phyloP scores from a whole-genome alignment of 2,797 vertebrate genomes.

The Vipera ursinii region DNA sequence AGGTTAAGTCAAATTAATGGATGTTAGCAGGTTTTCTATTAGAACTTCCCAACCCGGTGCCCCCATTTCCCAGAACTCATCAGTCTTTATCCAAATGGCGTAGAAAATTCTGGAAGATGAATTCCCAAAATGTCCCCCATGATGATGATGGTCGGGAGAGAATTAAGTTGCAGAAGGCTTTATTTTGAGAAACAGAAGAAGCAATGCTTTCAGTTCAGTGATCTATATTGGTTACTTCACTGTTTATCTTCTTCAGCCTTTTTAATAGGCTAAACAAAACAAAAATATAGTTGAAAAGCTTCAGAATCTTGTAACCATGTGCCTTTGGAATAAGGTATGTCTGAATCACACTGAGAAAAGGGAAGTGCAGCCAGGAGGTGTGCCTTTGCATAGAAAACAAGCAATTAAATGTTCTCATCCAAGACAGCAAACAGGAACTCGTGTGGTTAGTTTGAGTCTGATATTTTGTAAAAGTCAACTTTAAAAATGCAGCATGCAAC shows the following conservation, averaged over 20 bases:
- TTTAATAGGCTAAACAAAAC: background rate
- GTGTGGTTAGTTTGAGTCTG: conserved; percentile 20
- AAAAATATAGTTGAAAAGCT: background rate
- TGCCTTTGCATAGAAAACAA: conserved; percentile 8
- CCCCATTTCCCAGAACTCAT: background rate
- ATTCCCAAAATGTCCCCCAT: background rate
- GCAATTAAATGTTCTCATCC: conserved; percentile 16
- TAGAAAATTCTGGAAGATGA: background rate
- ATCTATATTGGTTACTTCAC: background rate
- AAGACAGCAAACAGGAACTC: conserved; percentile 18
- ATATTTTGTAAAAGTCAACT: conserved; percentile 21
- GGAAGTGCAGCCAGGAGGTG: conserved; percentile 13
- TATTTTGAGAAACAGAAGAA: background rate
- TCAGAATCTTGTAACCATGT: background rate
- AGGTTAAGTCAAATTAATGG: background rate
- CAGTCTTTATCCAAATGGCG: background rate
- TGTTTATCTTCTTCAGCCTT: background rate
- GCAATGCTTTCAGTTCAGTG: background rate
- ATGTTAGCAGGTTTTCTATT: background rate
- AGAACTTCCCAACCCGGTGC: background rate
- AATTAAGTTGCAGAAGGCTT: background rate
- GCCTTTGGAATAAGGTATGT: background rate
- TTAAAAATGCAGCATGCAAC: conserved; percentile 19
- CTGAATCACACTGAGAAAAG: conserved; percentile 16
- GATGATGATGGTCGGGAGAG: background rate